Evolutionary conservation across 2,888 invertebrate species (phyloP), one percentile per base, ranked within the genome.

Genomic region (Abrostola tripartita): DNA sequence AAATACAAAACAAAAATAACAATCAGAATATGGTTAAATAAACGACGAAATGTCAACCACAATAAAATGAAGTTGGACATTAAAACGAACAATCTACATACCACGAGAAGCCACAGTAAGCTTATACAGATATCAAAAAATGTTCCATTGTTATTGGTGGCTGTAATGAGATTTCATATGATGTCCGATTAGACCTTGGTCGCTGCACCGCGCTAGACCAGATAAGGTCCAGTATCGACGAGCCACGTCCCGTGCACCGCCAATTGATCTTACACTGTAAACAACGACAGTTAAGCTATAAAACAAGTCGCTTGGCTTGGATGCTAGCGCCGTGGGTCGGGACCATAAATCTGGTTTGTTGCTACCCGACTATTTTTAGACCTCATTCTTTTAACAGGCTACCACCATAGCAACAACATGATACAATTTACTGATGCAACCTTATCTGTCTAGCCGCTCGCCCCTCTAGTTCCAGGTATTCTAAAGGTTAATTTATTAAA

Each of bases 311-410:
- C 60, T 57, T 51, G 53, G 76, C 60, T 55, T 57, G 56, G 36
- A 42, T 61, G 57, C 75, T 65, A 72, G 71, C 74, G 79, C 69
- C 71, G 82, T 80, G 78, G 80, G 79, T 78, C 75, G 76, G 68
- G 68, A 79, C 74, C 79, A 87, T 85, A 85, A 87, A 88, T 87
- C 88, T 78, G 85, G 88, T 88, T 87, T 87, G 86, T 86, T 87
- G 83, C 88, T 82, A 85, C 76, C 81, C 84, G 74, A 72, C 75
- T 88, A 88, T 88, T 86, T 88, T 86, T 85, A 88, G 83, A 85
- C 74, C 68, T 85, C 71, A 79, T 83, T 85, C 79, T 84, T 83
- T 82, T 83, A 70, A 71, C 75, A 63, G 62, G 62, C 67, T 62
- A 62, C 74, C 76, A 68, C 69, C 85, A 79, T 83, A 79, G 82